A percentile compares a stretch with the other conserved stretches of the same genome.
Evolutionary conservation across 1,140 invertebrate genomes (phyloP).

Genomic region (Drosophila sucinea): DNA sequence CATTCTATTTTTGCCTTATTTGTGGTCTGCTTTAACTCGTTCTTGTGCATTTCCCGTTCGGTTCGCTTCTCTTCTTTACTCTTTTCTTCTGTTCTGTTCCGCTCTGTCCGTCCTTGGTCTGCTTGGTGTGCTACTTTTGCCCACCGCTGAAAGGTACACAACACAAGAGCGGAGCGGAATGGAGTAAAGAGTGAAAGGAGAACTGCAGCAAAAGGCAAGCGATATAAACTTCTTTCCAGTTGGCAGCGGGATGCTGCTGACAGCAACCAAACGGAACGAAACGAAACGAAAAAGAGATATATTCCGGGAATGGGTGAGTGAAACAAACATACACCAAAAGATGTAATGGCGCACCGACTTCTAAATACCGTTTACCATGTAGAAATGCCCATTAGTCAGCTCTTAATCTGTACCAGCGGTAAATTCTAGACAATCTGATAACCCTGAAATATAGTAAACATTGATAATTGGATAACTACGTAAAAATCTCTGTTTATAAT

Average conservation of each 20-base stretch:
- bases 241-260: conserved; percentile 29
- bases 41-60: conserved; percentile 39
- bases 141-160: conserved; percentile 49
- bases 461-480: too few relatives aligned
- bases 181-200: not conserved
- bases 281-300: conserved; percentile 57
- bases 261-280: conserved; percentile 37
- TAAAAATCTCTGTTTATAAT: too few relatives aligned
- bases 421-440: too few relatives aligned
- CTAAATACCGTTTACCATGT: not conserved
- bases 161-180: conserved; percentile 3
- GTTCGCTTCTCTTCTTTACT: not conserved
- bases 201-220: conserved; percentile 49
- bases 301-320: conserved; percentile 10
- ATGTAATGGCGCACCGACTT: not conserved
- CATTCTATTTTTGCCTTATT: conserved; percentile 51
- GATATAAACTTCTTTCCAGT: conserved; percentile 34
- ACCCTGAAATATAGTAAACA: too few relatives aligned
- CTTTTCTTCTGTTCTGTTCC: conserved; percentile 1
- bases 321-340: not conserved
- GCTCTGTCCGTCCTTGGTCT: conserved; percentile 17
- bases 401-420: too few relatives aligned
- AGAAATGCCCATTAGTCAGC: not conserved
- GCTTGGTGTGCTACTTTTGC: conserved; percentile 19
- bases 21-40: conserved; percentile 48